Conservation (phyloP, 2,113 vertebrate species). For the Albula glossodonta region DNA sequence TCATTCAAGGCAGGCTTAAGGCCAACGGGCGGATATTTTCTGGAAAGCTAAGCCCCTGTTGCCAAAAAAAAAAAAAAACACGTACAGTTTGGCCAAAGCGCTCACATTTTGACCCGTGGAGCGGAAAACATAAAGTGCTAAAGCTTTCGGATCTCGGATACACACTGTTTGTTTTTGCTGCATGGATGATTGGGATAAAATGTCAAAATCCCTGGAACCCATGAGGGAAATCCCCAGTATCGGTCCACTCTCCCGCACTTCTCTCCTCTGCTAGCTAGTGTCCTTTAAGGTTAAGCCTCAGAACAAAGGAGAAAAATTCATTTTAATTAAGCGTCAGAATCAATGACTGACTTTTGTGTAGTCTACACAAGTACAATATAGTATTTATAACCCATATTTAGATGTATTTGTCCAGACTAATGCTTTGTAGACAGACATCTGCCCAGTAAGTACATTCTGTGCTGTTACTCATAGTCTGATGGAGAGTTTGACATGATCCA, state of each 20-base stretch:
- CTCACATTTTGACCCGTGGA: constrained; percentile 34
- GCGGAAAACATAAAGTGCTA: constrained; percentile 22
- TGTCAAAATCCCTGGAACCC: neutral
- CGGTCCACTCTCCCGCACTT: neutral
- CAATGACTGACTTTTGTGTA: neutral
- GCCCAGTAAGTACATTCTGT: neutral
- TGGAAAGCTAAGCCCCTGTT: constrained; percentile 35
- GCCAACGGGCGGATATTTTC: constrained; percentile 22
- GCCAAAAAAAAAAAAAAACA: constrained; percentile 30
- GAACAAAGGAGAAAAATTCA: neutral
- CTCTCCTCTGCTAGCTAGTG: neutral
- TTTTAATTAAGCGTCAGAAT: neutral
- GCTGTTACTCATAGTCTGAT: neutral
- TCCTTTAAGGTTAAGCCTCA: neutral
- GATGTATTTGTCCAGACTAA: neutral
- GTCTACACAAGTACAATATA: neutral
- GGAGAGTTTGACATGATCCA: too few species aligned
- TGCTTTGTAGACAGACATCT: neutral
- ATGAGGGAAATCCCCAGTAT: neutral
- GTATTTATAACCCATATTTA: neutral
- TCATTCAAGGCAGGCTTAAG: constrained; percentile 34
- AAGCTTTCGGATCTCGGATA: neutral
- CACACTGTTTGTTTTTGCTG: neutral
- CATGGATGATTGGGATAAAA: constrained; percentile 17
- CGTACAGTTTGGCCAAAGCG: constrained; percentile 17